These are phyloP conservation scores for Tupaia tana DNA, from an alignment of 2,113 vertebrate genomes.

Conservation along the genomic window DNA sequence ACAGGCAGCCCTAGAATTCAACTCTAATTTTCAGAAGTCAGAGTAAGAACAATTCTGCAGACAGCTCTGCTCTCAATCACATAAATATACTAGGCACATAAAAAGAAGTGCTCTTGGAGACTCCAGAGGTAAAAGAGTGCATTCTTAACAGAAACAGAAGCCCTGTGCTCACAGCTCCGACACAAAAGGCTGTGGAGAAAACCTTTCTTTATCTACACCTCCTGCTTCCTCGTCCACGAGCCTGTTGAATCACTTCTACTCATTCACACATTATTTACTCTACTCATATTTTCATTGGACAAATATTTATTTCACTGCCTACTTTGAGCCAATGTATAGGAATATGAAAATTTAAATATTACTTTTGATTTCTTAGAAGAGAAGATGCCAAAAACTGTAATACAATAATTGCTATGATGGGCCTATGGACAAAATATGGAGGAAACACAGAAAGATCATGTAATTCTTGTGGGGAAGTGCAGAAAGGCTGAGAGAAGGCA, in stretches of 20 bases:
- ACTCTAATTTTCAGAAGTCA: neutral
- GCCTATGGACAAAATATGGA: neutral
- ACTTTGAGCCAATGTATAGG: neutral
- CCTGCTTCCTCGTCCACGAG: neutral
- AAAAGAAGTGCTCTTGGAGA: neutral
- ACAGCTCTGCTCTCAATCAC: slow-evolving; percentile 3
- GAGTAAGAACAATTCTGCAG: neutral
- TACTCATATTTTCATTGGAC: neutral
- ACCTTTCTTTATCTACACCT: neutral
- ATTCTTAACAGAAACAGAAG: slow-evolving; percentile 25
- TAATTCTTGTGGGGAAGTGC: neutral
- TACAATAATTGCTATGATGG: neutral
- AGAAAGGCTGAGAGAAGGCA: neutral
- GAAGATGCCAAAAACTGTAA: slow-evolving; percentile 2
- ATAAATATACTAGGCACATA: neutral
- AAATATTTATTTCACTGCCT: slow-evolving; percentile 14
- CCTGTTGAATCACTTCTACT: neutral
- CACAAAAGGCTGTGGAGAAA: neutral
- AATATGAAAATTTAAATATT: neutral
- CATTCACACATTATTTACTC: neutral
- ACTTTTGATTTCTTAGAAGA: neutral
- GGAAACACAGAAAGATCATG: neutral
- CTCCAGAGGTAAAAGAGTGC: neutral
- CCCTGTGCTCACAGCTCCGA: neutral
- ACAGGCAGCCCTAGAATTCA: neutral